Base-by-base conservation (phyloP, 2,888 invertebrate species). In the Philaethria dido region DNA sequence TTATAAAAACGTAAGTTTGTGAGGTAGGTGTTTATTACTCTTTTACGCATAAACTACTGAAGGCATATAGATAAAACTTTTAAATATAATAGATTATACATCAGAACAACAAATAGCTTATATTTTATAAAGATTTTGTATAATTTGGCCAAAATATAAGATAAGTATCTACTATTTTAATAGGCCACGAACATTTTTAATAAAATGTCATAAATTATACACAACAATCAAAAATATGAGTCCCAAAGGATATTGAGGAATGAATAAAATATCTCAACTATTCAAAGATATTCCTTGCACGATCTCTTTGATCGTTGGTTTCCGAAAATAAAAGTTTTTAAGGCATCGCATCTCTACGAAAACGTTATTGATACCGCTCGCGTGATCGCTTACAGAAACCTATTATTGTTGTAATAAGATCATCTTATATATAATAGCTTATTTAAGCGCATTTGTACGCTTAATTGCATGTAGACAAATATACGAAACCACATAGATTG, bases 221-320 rank as follows among this genome's bases (percentile, higher is more conserved):
- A 16, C 2, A 33, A 47, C 18, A 45, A 60, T 60, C 45, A 45
- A 60, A 60, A 20, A 33, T 47, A 60, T 47, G 18, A 45, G 16
- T 20, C 45, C 45, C 45, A 3, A 14, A n/a, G 45, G 45, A 64
- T 25, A 29, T 13, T 52, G 65, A 42, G 62, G 62, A 62, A 72
- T 73, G 72, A 72, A 76, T 75, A 70, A 75, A 72, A 75, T 74
- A 75, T 75, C 64, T 60, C 52, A 45, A 64, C 64, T 61, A 57
- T 67, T 54, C 62, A 57, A 60, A 62, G 57, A 57, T 66, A 71
- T 71, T 72, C 70, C 16, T 65, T 59, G 66, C 70, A 68, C 68
- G 71, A 62, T 48, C 59, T 29, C 69, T 71, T 69, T 67, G 71
- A 69, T 67, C 64, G 66, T 14, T 36, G 63, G 33, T 22, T 59